Evolutionary conservation across 2,113 vertebrate genomes (phyloP).

Genomic region (Tachysurus vachellii): DNA sequence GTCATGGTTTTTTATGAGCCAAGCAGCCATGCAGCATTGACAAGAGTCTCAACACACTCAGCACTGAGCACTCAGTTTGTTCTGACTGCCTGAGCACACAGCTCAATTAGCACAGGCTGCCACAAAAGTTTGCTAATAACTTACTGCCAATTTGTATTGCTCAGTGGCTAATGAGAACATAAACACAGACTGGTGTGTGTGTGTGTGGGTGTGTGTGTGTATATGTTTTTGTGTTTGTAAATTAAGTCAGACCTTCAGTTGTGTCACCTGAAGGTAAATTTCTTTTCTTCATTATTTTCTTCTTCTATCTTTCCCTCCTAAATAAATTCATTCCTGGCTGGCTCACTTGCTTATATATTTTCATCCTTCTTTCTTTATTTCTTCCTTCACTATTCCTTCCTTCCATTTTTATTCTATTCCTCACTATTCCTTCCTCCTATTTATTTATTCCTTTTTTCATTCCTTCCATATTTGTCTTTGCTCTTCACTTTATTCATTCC

Average conservation of each 20-base stretch:
- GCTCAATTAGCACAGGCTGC: constrained; percentile 9
- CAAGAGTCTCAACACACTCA: constrained; percentile 16
- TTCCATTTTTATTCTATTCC: too few relatives aligned
- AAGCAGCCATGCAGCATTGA: constrained; percentile 28
- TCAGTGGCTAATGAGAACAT: not conserved
- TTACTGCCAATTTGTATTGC: not conserved
- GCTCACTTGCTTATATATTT: not conserved
- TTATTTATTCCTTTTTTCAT: not conserved
- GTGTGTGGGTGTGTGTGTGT: constrained; percentile 18
- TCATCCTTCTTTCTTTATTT: not conserved
- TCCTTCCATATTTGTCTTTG: not conserved
- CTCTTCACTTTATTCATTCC: too few relatives aligned
- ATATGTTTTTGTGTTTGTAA: not conserved
- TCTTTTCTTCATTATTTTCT: not conserved
- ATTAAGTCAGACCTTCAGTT: not conserved
- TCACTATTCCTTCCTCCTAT: too few relatives aligned
- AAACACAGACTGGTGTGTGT: not conserved
- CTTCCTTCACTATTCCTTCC: too few relatives aligned
- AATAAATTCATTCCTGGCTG: not conserved
- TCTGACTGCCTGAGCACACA: constrained; percentile 23
- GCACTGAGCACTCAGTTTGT: not conserved
- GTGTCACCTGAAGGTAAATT: not conserved
- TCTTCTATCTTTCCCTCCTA: not conserved
- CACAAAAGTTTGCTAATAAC: not conserved
- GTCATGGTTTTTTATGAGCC: constrained; percentile 22